Evolutionary conservation across 2,113 vertebrate species (phyloP), one percentile per base, ranked within the genome.

Genomic region (Calidris pygmaea): DNA sequence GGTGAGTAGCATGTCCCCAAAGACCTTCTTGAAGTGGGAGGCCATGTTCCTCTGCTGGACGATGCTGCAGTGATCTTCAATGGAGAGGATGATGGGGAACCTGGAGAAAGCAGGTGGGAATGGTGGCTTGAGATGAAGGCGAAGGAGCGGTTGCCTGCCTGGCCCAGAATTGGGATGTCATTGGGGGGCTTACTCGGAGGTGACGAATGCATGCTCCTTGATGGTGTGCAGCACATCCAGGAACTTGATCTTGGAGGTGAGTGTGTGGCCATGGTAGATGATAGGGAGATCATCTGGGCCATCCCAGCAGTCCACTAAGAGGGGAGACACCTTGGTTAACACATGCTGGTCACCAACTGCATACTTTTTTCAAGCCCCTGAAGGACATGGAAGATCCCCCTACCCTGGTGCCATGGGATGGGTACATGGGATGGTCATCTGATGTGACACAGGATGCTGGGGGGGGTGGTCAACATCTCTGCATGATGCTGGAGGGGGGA

Each of bases 11-110:
- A 99, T 98, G 75, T 99, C 99, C 60, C 99, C 99, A 18, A 99
- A 99, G 79, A 99, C 99, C 95, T 99, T 99, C 97, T 98, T 98
- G 77, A 99, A 99, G 95, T 98, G 98, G 3, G 98, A 98, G 34
- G 99, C 99, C 99, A 99, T 99, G 97, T 99, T 99, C 95, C 99
- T 98, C 98, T 99, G 99, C 65, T 99, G 99, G 45, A 99, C 98
- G 1, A 99, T 98, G 34, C 99, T 99, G 98, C 99, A 99, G 97
- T 99, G 99, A 93, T 99, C 99, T 94, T 99, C 99, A 1, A 99
- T 99, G 95, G 98, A 99, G 89, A 99, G 95, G 89, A 99, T 98
- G 89, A 99, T 96, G 18, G 99, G 99, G 70, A 98, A 99, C 97
- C 99, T 99, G 95, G 63, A 66, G 41, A 48, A 58, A 55, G 22